Evolutionary conservation across 2,113 vertebrate genomes (phyloP).

Genomic region (Syrrhaptes paradoxus): DNA sequence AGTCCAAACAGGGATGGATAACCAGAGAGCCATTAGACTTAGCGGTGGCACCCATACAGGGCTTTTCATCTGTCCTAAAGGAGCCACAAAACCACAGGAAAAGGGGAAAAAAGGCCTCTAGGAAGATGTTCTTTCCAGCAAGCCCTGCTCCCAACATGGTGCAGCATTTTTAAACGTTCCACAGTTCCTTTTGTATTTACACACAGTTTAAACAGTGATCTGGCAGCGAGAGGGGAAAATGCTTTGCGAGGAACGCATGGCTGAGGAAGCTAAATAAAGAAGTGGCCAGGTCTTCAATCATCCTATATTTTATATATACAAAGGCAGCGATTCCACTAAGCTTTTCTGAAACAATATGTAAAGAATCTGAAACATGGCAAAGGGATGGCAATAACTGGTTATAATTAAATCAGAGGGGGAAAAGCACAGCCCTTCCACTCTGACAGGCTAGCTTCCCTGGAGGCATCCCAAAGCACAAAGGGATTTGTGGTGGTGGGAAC

Average conservation of each 20-base stretch:
- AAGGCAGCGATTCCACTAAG: conserved; percentile 40
- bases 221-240: conserved; percentile 62
- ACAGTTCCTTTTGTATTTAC: conserved; percentile 40
- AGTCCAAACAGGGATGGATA: conserved; percentile 3
- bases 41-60: background rate
- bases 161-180: conserved; percentile 5
- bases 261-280: conserved; percentile 62
- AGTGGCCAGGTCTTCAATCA: conserved; percentile 53
- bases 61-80: background rate
- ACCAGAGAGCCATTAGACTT: background rate
- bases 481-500: background rate
- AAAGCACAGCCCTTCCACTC: background rate
- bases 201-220: conserved; percentile 65
- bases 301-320: conserved; percentile 67
- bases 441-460: background rate
- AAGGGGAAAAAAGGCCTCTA: background rate
- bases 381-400: conserved; percentile 18
- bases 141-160: background rate
- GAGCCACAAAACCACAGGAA: background rate
- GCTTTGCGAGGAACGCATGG: conserved; percentile 27
- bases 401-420: background rate
- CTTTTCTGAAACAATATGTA: conserved; percentile 57
- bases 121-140: conserved; percentile 14
- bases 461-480: background rate
- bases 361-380: conserved; percentile 46